Evolutionary conservation across 2,113 vertebrate genomes (phyloP), one percentile per base, ranked within the genome.

Genomic region (Phoenicopterus ruber): DNA sequence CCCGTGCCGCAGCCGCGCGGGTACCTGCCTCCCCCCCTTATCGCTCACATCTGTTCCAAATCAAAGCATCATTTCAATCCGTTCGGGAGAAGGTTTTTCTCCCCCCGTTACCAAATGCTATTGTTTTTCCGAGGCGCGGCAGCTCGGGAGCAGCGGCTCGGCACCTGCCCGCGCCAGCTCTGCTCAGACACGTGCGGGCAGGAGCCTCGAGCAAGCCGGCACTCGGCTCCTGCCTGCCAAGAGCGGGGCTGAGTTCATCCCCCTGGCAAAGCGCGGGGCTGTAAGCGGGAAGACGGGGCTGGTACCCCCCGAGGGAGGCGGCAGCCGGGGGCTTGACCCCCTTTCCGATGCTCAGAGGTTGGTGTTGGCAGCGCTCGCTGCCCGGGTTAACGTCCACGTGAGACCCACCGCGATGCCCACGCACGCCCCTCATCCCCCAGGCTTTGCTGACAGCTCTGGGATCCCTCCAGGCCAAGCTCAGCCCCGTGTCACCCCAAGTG

Each of bases 31-130:
- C 71, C 62, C 49, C 42, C 19, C 29, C n/a, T 85, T 58, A 32
- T 28, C 89, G 90, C 66, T 52, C 32, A 66, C 96, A 97, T 97
- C 97, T 97, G 97, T 91, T 97, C 82, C 90, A 59, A 77, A 95
- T 96, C 96, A 97, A 95, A 82, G 84, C 89, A 55, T 83, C 92
- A 40, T 92, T 96, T 78, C 86, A 88, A 94, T 80, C 87, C 94
- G 2, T 91, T 94, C 28, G 2, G 71, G 58, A 79, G 76, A 84
- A 96, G 79, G 58, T 77, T 95, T 81, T 85, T 47, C 74, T 59
- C 28, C 94, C 71, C 42, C 86, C 59, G 85, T 86, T 86, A 92
- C 89, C 96, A 97, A 96, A 86, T 89, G 81, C 84, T 69, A 80
- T 96, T 97, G 91, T 97, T 95, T 94, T 71, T 84, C 85, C 0